These are phyloP conservation scores for Diarsia brunnea DNA, from an alignment of 2,888 invertebrate species.

Conservation along the genomic window DNA sequence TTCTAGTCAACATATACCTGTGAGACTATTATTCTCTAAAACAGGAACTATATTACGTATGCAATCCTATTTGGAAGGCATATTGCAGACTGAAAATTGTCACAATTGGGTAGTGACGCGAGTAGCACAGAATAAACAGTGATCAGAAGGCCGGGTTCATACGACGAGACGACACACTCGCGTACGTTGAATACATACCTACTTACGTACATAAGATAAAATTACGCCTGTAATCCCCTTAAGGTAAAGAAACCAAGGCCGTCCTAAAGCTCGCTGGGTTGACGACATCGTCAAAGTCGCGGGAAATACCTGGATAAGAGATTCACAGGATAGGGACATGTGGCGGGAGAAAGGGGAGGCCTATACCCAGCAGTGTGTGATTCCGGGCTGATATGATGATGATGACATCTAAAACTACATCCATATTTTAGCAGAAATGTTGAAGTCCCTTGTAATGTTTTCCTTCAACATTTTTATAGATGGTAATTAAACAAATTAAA, in stretches of 20 bases:
- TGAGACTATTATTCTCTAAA: conserved; percentile 13
- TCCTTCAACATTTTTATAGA: background rate
- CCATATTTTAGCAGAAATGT: too few relatives aligned
- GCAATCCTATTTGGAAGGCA: conserved; percentile 52
- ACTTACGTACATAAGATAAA: too few relatives aligned
- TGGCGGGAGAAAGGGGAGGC: too few relatives aligned
- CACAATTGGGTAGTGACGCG: conserved; percentile 50
- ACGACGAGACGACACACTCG: background rate
- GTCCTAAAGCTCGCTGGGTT: too few relatives aligned
- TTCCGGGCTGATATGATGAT: too few relatives aligned
- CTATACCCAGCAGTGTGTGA: too few relatives aligned
- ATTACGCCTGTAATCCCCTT: too few relatives aligned
- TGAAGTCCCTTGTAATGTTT: background rate
- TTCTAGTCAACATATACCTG: conserved; percentile 24
- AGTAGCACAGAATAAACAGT: background rate
- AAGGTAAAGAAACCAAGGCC: too few relatives aligned
- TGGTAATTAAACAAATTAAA: background rate
- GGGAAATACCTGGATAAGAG: too few relatives aligned
- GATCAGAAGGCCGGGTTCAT: conserved; percentile 1
- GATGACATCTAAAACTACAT: too few relatives aligned
- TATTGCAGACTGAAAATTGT: conserved; percentile 59
- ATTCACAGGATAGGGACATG: too few relatives aligned
- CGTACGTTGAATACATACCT: background rate
- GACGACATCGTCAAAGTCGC: too few relatives aligned
- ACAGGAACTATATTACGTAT: conserved; percentile 43